phyloP scores from a whole-genome alignment of 2,888 invertebrate species.

The Microchrysa polita region DNA sequence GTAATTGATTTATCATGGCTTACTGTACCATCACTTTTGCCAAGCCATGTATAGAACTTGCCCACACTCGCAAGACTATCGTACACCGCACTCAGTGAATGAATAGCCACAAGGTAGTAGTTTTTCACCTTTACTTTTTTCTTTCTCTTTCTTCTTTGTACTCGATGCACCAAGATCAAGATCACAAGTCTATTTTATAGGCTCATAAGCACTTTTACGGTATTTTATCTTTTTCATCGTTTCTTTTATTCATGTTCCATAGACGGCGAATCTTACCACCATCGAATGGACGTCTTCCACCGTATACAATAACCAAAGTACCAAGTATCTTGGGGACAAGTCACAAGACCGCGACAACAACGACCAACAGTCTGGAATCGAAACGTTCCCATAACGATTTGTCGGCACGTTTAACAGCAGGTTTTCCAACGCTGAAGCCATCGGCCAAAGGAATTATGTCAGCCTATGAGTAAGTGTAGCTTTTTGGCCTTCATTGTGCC shows the following conservation, averaged over 20 bases:
- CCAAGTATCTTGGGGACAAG: constrained; percentile 57
- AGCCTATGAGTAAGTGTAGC: constrained; percentile 48
- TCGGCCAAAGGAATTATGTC: constrained; percentile 47
- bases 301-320: constrained; percentile 61
- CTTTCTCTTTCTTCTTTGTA: background rate
- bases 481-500: background rate
- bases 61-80: background rate
- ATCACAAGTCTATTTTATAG: background rate
- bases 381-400: constrained; percentile 43
- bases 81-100: background rate
- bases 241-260: constrained; percentile 23
- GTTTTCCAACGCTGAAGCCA: constrained; percentile 47
- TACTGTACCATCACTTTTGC: background rate
- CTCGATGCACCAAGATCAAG: background rate
- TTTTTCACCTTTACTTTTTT: constrained; percentile 39
- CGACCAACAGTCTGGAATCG: constrained; percentile 50
- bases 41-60: background rate
- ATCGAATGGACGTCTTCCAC: constrained; percentile 62
- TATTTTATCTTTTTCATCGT: background rate
- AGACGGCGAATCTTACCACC: constrained; percentile 53
- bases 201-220: background rate
- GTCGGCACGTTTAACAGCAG: constrained; percentile 22
- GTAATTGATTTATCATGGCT: background rate
- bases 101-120: constrained; percentile 33
- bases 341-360: constrained; percentile 53